Evolutionary conservation across 2,888 invertebrate genomes (phyloP).

Genomic region (Poecilobothrus nobilitatus): DNA sequence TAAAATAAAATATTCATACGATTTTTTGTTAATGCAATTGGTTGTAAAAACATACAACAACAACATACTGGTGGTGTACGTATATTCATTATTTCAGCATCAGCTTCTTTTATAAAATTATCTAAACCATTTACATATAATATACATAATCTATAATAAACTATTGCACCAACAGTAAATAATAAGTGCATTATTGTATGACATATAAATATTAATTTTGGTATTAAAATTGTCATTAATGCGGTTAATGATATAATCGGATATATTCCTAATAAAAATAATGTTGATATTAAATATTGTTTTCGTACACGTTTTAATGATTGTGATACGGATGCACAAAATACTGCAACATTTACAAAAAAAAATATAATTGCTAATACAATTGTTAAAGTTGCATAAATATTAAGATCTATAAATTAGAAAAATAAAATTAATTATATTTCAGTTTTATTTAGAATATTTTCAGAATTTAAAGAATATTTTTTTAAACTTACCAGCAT

Average conservation of each 20-base stretch:
- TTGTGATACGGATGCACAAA: constrained; percentile 31
- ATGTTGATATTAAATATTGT: constrained; percentile 28
- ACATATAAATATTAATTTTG: constrained; percentile 37
- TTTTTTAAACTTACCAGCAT: too few species aligned
- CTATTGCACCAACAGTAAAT: constrained; percentile 36
- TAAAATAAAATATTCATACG: constrained; percentile 34
- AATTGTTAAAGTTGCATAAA: constrained; percentile 35
- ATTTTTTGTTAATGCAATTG: constrained; percentile 31
- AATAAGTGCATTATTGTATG: constrained; percentile 41
- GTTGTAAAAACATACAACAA: constrained; percentile 34
- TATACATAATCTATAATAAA: constrained; percentile 37
- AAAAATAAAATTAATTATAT: neutral
- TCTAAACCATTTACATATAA: constrained; percentile 38
- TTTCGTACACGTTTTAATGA: constrained; percentile 28
- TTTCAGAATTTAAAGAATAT: too few species aligned
- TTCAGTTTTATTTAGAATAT: too few species aligned
- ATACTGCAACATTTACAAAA: constrained; percentile 36
- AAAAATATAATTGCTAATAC: constrained; percentile 33
- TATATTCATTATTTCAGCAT: constrained; percentile 35
- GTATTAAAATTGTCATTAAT: constrained; percentile 35
- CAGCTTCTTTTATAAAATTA: constrained; percentile 40
- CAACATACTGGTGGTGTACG: constrained; percentile 38
- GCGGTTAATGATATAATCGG: constrained; percentile 37
- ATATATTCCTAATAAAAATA: constrained; percentile 35
- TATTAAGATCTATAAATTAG: constrained; percentile 33